Evolutionary conservation across 2,888 invertebrate species (phyloP), one percentile per base, ranked within the genome.

Genomic region (Elgonia sp.): DNA sequence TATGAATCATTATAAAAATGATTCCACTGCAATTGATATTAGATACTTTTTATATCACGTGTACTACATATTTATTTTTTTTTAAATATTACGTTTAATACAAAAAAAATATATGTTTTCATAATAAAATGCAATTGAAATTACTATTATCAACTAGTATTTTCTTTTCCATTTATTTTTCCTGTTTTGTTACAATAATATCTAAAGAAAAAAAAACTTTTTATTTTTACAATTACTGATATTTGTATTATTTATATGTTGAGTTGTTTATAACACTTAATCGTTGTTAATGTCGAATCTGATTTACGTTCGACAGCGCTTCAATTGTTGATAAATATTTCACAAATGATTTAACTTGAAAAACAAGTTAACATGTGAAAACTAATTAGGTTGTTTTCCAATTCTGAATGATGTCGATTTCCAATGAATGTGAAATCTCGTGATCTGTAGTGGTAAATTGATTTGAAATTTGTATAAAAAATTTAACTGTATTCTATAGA

Each of bases 21-120:
- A 69, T 50, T 39, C 18, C 42, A 46, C 50, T 63, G 76, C 76
- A 37, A 76, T 76, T 50, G 39, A 63, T 76, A 76, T 63, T 76
- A 63, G 20, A 21, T 50, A 76, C 50, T 55, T 65, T 60, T 65
- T 53, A n/a, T 55, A 77, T 77, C 29, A 53, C 60, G 55, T 67
- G 57, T 42, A 62, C 39, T 77, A 29, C 29, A 29, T 29, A 29
- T 29, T 29, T 29, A 29, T 29, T 29, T 29, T 29, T 29, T 29
- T 29, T 29, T 29, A 29, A 29, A 3, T 29, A 29, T 29, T 29
- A 29, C 1, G 29, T 29, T 29, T 5, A 29, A 3, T n/a, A n/a
- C n/a, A n/a, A n/a, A n/a, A n/a, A n/a, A n/a, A n/a, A n/a, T 29
- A 29, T 29, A 29, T 5, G 5, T 5, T 29, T 29, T 29, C 29